Base-by-base conservation (phyloP, 2,888 invertebrate species). In the Aphidoletes aphidimyza region DNA sequence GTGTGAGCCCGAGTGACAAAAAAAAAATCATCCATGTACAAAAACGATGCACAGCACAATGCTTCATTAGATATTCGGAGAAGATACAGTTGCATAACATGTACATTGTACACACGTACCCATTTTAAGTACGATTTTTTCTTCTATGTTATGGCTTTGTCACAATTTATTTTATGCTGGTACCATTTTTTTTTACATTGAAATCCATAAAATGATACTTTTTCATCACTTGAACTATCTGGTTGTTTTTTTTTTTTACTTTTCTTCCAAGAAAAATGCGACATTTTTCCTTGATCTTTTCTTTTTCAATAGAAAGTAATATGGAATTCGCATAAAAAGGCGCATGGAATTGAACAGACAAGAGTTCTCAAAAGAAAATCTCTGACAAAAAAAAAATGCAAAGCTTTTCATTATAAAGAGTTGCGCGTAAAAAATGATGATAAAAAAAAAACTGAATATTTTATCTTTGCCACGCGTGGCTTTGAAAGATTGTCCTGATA, bases 401-500 rank as follows among this genome's bases (percentile, higher is more conserved):
- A 30, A 69, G 8, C 69, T 69, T 34, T 69, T 26, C 11, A 22
- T 30, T 14, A 3, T 14, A 30, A 30, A n/a, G 34, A n/a, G 8
- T 47, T 47, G 47, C 11, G 17, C 2, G 17, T 19, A 19, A 47
- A 47, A 69, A 14, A n/a, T n/a, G n/a, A n/a, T n/a, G n/a, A n/a
- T n/a, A n/a, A 30, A 69, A 30, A 34, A 69, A 22, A 54, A 9
- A 22, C 22, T 69, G 69, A 9, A 14, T 69, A 30, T 69, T 69
- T 69, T 69, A 69, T 69, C 69, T 69, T 69, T 30, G 30, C n/a
- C 69, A 30, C 69, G 69, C 69, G 26, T 69, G 69, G 34, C 34
- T 69, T 30, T 69, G 69, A 69, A 69, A 69, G 69, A 69, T 69
- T 26, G 69, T 30, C 30, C 69, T 69, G 69, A 69, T 69, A 69